Conservation (phyloP, 2,888 invertebrate species). For the Drosophila diplacantha region DNA sequence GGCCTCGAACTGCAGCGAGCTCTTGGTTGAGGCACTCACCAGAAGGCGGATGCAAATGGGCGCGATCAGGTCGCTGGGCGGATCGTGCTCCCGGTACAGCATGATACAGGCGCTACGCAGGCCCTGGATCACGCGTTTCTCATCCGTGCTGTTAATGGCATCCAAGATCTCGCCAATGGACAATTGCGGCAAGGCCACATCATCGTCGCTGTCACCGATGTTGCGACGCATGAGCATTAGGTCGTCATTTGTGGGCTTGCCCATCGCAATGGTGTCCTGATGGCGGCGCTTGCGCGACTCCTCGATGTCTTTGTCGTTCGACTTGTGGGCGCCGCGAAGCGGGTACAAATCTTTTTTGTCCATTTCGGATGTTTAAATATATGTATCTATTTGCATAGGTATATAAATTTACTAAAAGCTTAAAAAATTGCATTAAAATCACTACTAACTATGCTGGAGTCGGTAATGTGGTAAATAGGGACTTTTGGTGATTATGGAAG, state of each 20-base stretch:
- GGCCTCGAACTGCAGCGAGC: conserved; percentile 93
- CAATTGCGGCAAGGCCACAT: conserved; percentile 79
- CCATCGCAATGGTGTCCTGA: conserved; percentile 92
- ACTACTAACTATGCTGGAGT: not conserved
- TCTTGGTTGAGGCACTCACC: conserved; percentile 80
- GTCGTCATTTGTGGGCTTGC: conserved; percentile 95
- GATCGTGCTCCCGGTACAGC: conserved; percentile 91
- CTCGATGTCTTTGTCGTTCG: conserved; percentile 57
- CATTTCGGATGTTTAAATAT: not conserved
- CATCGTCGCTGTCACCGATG: conserved; percentile 80
- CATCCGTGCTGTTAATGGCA: conserved; percentile 84
- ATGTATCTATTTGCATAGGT: too few relatives aligned
- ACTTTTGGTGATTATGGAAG: not conserved
- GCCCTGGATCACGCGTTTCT: conserved; percentile 82
- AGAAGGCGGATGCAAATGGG: conserved; percentile 89
- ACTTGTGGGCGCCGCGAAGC: conserved; percentile 77
- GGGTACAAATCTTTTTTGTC: not conserved
- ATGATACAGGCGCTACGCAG: conserved; percentile 91
- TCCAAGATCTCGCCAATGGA: conserved; percentile 85
- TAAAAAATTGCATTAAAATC: not conserved
- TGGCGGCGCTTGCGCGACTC: conserved; percentile 89
- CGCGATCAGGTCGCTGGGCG: conserved; percentile 92
- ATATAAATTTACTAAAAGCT: not conserved
- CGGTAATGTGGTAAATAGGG: too few relatives aligned
- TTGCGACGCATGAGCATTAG: conserved; percentile 94